These are phyloP conservation scores for Pyxicephalus adspersus DNA, from an alignment of 2,113 vertebrate genomes.

Conservation along the genomic window DNA sequence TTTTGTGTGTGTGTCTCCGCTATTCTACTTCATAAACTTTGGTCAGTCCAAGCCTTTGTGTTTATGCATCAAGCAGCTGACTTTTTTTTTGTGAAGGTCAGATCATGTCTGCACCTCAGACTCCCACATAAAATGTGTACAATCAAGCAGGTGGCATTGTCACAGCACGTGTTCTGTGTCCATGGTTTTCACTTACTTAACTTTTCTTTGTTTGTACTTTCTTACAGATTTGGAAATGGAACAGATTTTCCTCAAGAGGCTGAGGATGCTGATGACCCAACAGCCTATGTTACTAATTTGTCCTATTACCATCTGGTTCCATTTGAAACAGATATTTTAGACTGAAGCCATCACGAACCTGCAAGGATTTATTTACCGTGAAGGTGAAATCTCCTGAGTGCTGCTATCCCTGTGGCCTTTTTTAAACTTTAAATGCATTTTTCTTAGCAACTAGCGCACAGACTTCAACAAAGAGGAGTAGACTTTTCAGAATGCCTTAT, in stretches of 20 bases:
- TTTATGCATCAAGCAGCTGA: no score
- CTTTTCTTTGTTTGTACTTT: conserved; percentile 6
- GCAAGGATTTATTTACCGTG: conserved; percentile 26
- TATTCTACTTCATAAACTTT: no score
- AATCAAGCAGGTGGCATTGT: no score
- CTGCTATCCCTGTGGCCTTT: conserved; percentile 38
- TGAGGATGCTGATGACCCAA: conserved; percentile 81
- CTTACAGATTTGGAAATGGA: conserved; percentile 83
- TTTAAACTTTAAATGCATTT: background rate
- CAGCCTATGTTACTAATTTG: conserved; percentile 93
- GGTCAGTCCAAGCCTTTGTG: no score
- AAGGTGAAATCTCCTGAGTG: conserved; percentile 18
- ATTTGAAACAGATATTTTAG: conserved; percentile 95
- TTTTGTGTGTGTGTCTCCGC: no score
- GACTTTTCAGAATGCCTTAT: background rate
- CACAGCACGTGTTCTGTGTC: background rate
- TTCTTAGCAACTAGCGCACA: conserved; percentile 37
- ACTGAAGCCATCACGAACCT: conserved; percentile 70
- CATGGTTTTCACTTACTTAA: background rate
- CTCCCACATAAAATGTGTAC: no score
- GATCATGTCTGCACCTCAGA: no score
- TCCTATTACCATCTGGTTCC: conserved; percentile 97
- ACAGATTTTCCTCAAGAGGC: conserved; percentile 81
- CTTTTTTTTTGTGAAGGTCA: no score
- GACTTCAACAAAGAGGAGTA: background rate